Evolutionary conservation across 2,113 vertebrate species (phyloP).

Genomic region (Cebus imitator): DNA sequence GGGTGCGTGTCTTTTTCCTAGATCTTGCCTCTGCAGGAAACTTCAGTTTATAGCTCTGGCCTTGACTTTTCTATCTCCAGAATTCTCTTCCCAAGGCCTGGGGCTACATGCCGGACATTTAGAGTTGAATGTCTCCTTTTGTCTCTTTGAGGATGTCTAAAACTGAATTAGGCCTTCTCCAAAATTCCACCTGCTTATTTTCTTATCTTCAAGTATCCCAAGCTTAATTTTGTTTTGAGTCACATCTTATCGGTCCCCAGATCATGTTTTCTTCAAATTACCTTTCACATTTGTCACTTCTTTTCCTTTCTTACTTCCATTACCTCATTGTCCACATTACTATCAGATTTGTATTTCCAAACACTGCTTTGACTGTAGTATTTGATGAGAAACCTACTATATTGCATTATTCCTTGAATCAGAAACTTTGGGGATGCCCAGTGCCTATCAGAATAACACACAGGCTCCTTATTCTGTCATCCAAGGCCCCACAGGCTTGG

Average conservation of each 20-base stretch:
- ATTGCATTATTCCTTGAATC: not conserved
- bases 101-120: not conserved
- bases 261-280: not conserved
- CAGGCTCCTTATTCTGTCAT: not conserved
- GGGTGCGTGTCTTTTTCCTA: not conserved
- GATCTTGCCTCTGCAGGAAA: not conserved
- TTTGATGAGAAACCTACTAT: not conserved
- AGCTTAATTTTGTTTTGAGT: not conserved
- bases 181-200: not conserved
- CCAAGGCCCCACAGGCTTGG: not conserved
- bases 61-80: conserved; percentile 10
- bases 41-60: not conserved
- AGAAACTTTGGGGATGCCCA: not conserved
- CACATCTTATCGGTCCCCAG: not conserved
- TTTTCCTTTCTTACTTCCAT: not conserved
- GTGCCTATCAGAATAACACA: accelerated
- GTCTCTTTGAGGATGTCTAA: not conserved
- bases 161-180: not conserved
- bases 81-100: not conserved
- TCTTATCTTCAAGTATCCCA: not conserved
- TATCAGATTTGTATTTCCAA: not conserved
- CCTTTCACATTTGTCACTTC: not conserved
- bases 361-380: not conserved
- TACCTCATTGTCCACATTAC: not conserved
- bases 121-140: not conserved